Evolutionary conservation across 2,797 vertebrate genomes (phyloP).

Genomic region (Sebastes oblongus): DNA sequence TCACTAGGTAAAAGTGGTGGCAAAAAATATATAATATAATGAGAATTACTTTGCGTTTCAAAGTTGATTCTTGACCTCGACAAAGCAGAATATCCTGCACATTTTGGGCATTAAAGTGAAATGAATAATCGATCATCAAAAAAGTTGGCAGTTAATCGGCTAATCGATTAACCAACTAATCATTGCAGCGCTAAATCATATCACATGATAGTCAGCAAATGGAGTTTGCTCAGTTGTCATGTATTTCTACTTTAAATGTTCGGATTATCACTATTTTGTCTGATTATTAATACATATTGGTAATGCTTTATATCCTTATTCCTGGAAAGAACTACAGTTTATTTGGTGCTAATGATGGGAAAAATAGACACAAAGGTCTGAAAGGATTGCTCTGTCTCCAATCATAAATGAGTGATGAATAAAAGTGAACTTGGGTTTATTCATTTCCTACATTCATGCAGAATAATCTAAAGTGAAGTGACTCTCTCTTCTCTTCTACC

Average conservation of each 20-base stretch:
- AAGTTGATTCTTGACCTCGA: neutral
- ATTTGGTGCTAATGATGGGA: neutral
- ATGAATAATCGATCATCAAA: neutral
- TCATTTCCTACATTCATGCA: neutral
- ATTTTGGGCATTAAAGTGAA: too few relatives aligned
- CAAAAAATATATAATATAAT: too few relatives aligned
- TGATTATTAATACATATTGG: neutral
- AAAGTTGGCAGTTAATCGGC: too few relatives aligned
- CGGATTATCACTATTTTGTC: neutral
- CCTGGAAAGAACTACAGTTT: neutral
- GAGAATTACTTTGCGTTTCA: neutral
- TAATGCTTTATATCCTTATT: neutral
- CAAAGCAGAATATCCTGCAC: neutral
- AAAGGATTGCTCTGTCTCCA: neutral
- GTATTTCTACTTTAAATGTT: neutral
- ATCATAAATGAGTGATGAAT: too few relatives aligned
- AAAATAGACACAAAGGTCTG: neutral
- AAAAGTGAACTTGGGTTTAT: neutral
- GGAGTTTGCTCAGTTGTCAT: neutral
- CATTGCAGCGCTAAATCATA: neutral
- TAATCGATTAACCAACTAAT: too few relatives aligned
- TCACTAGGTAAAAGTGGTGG: too few relatives aligned
- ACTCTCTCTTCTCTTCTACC: neutral
- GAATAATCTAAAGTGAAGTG: neutral
- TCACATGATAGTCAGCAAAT: neutral